Evolutionary conservation across 2,113 vertebrate genomes (phyloP), one percentile per base, ranked within the genome.

Genomic region (Tragelaphus imberbis): DNA sequence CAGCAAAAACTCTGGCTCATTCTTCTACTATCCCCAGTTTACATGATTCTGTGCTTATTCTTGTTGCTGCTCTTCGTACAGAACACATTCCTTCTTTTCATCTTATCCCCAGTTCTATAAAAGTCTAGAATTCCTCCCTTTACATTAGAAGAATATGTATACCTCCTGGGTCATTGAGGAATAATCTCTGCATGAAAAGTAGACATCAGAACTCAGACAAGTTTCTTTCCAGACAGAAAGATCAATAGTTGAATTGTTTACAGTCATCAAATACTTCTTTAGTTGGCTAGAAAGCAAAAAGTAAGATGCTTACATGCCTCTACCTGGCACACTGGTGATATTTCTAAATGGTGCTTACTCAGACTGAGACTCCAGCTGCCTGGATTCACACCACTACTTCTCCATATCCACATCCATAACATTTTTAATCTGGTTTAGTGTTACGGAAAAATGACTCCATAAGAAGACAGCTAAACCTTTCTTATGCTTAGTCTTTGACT

Each of bases 311-410:
- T 55, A 10, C 6, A 2, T 7, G 13, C 14, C 7, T 68, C 17
- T 2, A 3, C 17, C 3, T 40, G 17, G 12, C 7, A 86, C 27
- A 9, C 9, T 56, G 21, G 2, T 28, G 2, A 3, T 75, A 3
- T 56, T 79, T 82, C 56, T 79, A 11, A 88, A 58, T 49, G 6
- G 5, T 23, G 2, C 23, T 84, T 61, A 59, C 25, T 80, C 12
- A 90, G 25, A 44, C 5, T 23, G 12, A 28, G 36, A 9, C 2
- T 75, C 3, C 27, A 61, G 2, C 28, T 65, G 23, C 59, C n/a
- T 86, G 58, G 21, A 90, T 81, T 96, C 27, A 10, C 15, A 75
- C 6, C 17, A 53, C 15, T 56, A 6, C 7, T 87, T 59, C 55
- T 84, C 33, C 7, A 61, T 12, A 92, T 36, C 7, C 2, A 3